phyloP scores from a whole-genome alignment of 2,888 invertebrate genomes.

The Dastarcus helophoroides region DNA sequence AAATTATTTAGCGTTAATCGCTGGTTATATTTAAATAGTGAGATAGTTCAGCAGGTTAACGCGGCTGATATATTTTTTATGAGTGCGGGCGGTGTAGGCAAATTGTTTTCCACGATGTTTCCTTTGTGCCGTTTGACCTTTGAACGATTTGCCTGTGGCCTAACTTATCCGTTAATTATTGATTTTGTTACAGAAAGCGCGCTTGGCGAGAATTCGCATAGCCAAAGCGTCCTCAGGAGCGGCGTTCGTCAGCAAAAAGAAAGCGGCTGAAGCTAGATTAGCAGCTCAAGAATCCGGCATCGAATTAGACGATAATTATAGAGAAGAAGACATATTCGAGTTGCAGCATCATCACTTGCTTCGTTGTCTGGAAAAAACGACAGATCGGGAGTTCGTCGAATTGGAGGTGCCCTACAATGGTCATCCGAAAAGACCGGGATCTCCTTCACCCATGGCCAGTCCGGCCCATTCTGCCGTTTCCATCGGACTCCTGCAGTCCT shows the following conservation, averaged over 20 bases:
- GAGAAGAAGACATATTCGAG: slow-evolving; percentile 96
- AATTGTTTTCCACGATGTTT: too few species aligned
- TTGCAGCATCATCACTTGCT: slow-evolving; percentile 97
- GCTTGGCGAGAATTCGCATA: slow-evolving; percentile 93
- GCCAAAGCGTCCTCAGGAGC: slow-evolving; percentile 98
- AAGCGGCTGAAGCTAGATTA: slow-evolving; percentile 90
- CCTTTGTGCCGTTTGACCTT: too few species aligned
- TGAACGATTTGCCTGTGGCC: too few species aligned
- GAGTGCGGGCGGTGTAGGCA: too few species aligned
- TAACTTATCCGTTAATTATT: background rate
- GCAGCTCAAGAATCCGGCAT: slow-evolving; percentile 89
- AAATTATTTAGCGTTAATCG: too few species aligned
- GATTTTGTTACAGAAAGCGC: slow-evolving; percentile 78
- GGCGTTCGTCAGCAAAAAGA: slow-evolving; percentile 97
- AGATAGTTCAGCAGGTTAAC: too few species aligned
- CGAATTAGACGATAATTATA: slow-evolving; percentile 76
- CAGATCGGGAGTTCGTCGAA: slow-evolving; percentile 95
- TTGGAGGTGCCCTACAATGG: slow-evolving; percentile 92
- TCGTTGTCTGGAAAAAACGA: slow-evolving; percentile 95
- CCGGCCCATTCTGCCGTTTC: slow-evolving; percentile 68
- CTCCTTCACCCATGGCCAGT: slow-evolving; percentile 77
- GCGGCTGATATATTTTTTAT: too few species aligned
- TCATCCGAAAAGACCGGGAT: slow-evolving; percentile 82
- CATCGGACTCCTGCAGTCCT: slow-evolving; percentile 61
- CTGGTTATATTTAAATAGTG: too few species aligned